phyloP scores from a whole-genome alignment of 2,888 invertebrate species.

The Acleris holmiana region DNA sequence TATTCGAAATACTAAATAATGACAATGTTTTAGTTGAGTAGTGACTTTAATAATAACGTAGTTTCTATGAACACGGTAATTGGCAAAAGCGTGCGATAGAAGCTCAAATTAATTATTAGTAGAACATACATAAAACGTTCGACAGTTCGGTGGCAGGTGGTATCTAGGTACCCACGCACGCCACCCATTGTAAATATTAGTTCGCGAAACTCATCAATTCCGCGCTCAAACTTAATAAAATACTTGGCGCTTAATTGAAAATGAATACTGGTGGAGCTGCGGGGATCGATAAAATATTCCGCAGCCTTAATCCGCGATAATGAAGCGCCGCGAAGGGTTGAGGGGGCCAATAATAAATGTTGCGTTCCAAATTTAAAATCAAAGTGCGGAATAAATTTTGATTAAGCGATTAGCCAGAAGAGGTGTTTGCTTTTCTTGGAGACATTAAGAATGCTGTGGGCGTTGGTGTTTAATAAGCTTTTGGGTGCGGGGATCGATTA shows the following conservation, averaged over 20 bases:
- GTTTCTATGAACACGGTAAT: background rate
- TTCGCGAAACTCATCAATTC: constrained; percentile 84
- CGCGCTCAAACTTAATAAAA: constrained; percentile 83
- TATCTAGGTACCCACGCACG: constrained; percentile 57
- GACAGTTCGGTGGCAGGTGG: constrained; percentile 41
- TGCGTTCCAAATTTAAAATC: constrained; percentile 84
- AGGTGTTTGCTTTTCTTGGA: constrained; percentile 77
- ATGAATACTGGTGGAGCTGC: constrained; percentile 78
- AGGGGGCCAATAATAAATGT: constrained; percentile 82
- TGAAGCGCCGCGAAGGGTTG: constrained; percentile 78
- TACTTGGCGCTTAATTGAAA: constrained; percentile 85
- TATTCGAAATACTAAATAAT: background rate
- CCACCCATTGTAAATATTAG: constrained; percentile 82
- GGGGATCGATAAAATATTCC: constrained; percentile 82
- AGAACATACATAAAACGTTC: constrained; percentile 2
- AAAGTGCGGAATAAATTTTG: constrained; percentile 85
- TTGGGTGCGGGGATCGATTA: too few relatives aligned
- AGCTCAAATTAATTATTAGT: background rate
- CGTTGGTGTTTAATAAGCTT: background rate
- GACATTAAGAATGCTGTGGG: constrained; percentile 41
- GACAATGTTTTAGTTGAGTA: too few relatives aligned
- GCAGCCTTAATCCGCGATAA: constrained; percentile 83
- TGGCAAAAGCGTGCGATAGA: background rate
- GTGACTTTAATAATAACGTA: too few relatives aligned
- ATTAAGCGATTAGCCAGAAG: constrained; percentile 82